Evolutionary conservation across 2,113 vertebrate species (phyloP).

Genomic region (Chaetops frenatus): DNA sequence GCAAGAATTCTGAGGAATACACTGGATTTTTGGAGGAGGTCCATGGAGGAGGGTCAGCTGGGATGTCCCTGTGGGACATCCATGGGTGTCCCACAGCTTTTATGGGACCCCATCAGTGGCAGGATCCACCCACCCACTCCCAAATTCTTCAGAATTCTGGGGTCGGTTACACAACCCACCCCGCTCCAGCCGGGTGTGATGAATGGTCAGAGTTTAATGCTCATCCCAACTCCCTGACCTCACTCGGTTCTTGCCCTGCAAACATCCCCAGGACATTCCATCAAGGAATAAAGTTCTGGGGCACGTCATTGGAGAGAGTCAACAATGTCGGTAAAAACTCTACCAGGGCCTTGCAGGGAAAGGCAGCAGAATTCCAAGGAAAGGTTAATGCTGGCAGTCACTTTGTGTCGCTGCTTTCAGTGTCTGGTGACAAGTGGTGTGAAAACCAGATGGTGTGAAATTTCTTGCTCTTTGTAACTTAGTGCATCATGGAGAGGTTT

Average conservation of each 20-base stretch:
- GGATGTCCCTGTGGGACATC: too few relatives aligned
- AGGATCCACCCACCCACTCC: not conserved
- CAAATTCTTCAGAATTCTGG: not conserved
- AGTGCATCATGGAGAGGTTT: not conserved
- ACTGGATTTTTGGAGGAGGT: not conserved
- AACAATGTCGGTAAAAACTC: fast-evolving
- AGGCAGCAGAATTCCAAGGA: not conserved
- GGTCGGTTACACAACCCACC: not conserved
- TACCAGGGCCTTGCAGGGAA: not conserved
- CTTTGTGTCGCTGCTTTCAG: not conserved
- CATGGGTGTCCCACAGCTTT: not conserved
- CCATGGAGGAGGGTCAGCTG: not conserved
- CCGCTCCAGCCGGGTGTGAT: fast-evolving
- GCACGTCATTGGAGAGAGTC: not conserved
- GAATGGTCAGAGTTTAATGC: not conserved
- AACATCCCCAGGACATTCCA: not conserved
- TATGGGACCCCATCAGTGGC: too few relatives aligned
- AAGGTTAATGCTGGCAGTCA: not conserved
- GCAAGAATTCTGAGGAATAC: not conserved
- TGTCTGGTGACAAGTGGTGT: not conserved
- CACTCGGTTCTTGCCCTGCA: not conserved
- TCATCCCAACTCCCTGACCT: not conserved
- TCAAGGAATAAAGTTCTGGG: not conserved
- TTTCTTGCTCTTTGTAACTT: not conserved
- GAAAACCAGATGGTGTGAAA: not conserved